Conservation (phyloP, 1,140 invertebrate species). For the Drosophila nigromelanica region DNA sequence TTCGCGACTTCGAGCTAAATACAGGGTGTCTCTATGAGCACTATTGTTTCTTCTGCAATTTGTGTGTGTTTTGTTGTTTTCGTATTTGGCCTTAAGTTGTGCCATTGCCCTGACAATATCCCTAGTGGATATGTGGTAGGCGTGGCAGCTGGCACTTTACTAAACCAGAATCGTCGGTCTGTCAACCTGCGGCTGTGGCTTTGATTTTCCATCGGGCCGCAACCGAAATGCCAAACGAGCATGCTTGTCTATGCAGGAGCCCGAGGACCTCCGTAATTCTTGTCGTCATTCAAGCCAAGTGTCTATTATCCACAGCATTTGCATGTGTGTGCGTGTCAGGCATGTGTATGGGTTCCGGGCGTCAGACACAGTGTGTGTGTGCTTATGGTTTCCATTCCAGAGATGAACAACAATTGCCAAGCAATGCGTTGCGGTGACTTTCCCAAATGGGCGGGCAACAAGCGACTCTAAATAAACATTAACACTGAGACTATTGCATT, state of each 20-base stretch:
- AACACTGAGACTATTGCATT: background rate
- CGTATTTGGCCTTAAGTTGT: constrained; percentile 1
- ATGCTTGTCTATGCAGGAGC: background rate
- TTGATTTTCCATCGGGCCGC: constrained; percentile 33
- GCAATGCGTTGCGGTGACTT: background rate
- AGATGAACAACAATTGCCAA: constrained; percentile 22
- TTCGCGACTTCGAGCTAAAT: too few relatives aligned
- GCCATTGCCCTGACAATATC: background rate
- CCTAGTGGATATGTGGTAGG: constrained; percentile 11
- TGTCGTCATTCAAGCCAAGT: constrained; percentile 51
- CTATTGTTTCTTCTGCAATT: background rate
- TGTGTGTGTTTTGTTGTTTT: background rate
- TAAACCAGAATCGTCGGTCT: constrained; percentile 17
- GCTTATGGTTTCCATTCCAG: background rate
- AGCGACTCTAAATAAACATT: constrained; percentile 1
- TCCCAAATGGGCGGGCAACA: background rate
- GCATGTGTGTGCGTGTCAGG: constrained; percentile 40
- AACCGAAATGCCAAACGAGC: constrained; percentile 9
- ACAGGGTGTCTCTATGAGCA: background rate
- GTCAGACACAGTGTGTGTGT: background rate
- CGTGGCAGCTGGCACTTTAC: constrained; percentile 16
- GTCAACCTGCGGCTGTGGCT: constrained; percentile 14
- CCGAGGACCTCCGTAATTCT: constrained; percentile 1
- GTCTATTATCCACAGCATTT: constrained; percentile 61
- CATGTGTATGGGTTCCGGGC: constrained; percentile 15